Percentiles rank a stretch among this genome's conserved stretches.
Conservation (phyloP, 2,888 invertebrate genomes). For the Apamea crenata region DNA sequence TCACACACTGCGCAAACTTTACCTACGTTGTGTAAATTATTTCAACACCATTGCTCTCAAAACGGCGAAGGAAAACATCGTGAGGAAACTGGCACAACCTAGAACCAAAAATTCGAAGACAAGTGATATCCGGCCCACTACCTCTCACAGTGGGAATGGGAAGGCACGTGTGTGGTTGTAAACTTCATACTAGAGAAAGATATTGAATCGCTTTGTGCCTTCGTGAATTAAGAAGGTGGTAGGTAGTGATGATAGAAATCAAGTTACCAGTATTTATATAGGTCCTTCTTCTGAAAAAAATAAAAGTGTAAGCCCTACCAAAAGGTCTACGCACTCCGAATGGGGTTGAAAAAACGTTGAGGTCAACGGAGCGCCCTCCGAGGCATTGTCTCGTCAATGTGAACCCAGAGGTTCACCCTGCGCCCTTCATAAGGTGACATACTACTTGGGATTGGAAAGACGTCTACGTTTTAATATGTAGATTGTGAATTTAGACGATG, state of each 20-base stretch:
- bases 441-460: slow-evolving; percentile 38
- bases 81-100: neutral
- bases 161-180: neutral
- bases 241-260: neutral
- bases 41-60: neutral
- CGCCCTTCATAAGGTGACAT: slow-evolving; percentile 73
- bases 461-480: slow-evolving; percentile 26
- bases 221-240: too few relatives aligned
- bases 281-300: neutral
- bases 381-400: slow-evolving; percentile 75
- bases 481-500: slow-evolving; percentile 19
- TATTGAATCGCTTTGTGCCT: neutral
- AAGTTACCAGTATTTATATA: neutral
- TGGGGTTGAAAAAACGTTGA: slow-evolving; percentile 73
- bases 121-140: too few relatives aligned
- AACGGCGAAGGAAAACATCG: too few relatives aligned
- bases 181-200: neutral
- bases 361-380: slow-evolving; percentile 73
- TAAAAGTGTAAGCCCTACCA: slow-evolving; percentile 50
- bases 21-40: neutral
- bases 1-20: too few relatives aligned
- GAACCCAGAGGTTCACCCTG: slow-evolving; percentile 67
- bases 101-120: neutral
- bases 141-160: neutral
- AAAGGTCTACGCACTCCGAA: slow-evolving; percentile 65